Percentiles rank a stretch among this genome's conserved stretches.
These are phyloP conservation scores for Olivierus martensii DNA, from an alignment of 1,140 invertebrate species.

Conservation along the genomic window DNA sequence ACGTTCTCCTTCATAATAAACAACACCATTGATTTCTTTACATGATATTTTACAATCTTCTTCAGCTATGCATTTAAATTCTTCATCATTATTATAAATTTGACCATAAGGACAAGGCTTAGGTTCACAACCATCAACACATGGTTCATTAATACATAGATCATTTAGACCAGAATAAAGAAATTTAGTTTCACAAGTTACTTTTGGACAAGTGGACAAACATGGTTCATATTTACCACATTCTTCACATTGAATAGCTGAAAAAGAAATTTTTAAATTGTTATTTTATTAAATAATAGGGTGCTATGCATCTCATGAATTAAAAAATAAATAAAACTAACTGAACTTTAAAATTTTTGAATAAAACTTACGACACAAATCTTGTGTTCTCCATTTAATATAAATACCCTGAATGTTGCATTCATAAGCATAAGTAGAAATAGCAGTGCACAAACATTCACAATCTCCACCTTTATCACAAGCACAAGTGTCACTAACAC, in stretches of 20 bases:
- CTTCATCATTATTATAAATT: conserved; percentile 51
- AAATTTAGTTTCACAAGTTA: conserved; percentile 68
- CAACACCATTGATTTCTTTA: conserved; percentile 19
- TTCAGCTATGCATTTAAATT: conserved; percentile 50
- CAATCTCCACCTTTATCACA: conserved; percentile 82
- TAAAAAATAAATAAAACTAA: no score
- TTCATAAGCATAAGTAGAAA: conserved; percentile 68
- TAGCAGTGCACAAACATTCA: conserved; percentile 71
- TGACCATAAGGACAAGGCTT: conserved; percentile 53
- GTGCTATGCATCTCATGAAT: no score
- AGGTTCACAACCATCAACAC: conserved; percentile 59
- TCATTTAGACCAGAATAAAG: conserved; percentile 37
- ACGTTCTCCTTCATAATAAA: conserved; percentile 18
- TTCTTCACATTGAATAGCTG: conserved; percentile 75
- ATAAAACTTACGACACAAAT: conserved; percentile 56
- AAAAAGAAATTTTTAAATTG: conserved; percentile 13
- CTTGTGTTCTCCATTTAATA: conserved; percentile 62
- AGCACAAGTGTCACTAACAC: conserved; percentile 65
- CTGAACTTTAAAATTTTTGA: not conserved
- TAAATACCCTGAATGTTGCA: conserved; percentile 45
- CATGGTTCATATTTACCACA: conserved; percentile 66
- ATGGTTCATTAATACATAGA: conserved; percentile 53
- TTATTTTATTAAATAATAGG: not conserved
- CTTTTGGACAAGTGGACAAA: conserved; percentile 58
- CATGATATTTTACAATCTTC: conserved; percentile 58